Conservation (phyloP, 2,797 vertebrate species). For the Gymnodraco acuticeps region DNA sequence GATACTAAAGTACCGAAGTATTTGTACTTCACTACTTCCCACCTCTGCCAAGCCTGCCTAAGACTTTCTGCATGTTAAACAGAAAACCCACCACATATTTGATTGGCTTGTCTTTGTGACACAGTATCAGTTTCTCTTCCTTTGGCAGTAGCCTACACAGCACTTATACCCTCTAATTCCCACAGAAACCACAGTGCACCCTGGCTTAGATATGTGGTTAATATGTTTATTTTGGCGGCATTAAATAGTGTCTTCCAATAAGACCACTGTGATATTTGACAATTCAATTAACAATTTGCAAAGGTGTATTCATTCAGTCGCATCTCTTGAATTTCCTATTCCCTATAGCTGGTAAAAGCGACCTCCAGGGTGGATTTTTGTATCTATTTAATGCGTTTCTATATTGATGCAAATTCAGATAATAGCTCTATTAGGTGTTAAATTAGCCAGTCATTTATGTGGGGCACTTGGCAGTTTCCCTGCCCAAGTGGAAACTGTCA, state of each 20-base stretch:
- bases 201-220: constrained; percentile 58
- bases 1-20: too few species aligned
- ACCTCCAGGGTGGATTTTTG: constrained; percentile 27
- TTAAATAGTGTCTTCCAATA: constrained; percentile 55
- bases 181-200: constrained; percentile 41
- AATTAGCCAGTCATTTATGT: constrained; percentile 27
- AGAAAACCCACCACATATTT: constrained; percentile 47
- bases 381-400: constrained; percentile 42
- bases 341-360: constrained; percentile 26
- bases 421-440: constrained; percentile 60
- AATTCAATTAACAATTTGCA: constrained; percentile 3
- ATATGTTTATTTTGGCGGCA: constrained; percentile 64
- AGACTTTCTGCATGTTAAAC: constrained; percentile 46
- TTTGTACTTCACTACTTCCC: too few species aligned
- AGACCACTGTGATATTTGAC: constrained; percentile 36
- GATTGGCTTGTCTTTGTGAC: constrained; percentile 28
- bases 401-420: constrained; percentile 66
- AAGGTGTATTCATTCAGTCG: constrained; percentile 36
- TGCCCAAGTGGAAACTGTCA: too few species aligned
- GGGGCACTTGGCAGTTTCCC: neutral
- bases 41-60: neutral
- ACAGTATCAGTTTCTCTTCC: constrained; percentile 8
- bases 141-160: neutral
- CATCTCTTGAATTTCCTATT: constrained; percentile 38
- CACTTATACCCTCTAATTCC: constrained; percentile 1